These are phyloP conservation scores for Hypanus sabinus DNA, from an alignment of 2,113 vertebrate genomes.

Conservation along the genomic window DNA sequence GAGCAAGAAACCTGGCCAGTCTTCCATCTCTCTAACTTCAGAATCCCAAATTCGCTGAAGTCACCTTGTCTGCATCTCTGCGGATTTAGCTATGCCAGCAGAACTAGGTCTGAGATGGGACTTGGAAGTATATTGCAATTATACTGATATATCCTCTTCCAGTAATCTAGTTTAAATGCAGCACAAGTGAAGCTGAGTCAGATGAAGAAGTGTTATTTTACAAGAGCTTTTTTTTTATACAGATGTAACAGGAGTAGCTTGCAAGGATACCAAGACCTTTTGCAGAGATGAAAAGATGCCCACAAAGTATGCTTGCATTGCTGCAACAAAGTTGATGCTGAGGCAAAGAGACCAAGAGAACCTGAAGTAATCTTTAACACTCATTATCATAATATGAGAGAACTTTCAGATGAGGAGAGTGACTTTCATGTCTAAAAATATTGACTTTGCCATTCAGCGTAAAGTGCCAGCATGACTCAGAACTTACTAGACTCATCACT, in stretches of 20 bases:
- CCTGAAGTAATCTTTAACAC: background rate
- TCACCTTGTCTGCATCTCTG: background rate
- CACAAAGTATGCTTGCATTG: background rate
- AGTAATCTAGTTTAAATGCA: background rate
- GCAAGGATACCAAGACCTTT: background rate
- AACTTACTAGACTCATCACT: background rate
- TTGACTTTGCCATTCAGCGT: background rate
- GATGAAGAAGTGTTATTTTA: background rate
- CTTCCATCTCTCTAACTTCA: background rate
- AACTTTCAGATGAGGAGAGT: background rate
- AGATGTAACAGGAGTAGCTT: background rate
- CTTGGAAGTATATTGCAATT: too few relatives aligned
- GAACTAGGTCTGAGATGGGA: too few relatives aligned
- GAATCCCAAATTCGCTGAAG: background rate
- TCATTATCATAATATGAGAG: background rate
- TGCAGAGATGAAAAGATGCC: background rate
- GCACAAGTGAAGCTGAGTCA: background rate
- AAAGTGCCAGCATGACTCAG: slow-evolving; percentile 3
- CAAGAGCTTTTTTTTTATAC: background rate
- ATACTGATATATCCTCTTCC: background rate
- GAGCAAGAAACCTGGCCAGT: background rate
- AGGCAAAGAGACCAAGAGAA: background rate
- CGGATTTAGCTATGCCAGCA: too few relatives aligned
- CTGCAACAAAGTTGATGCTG: background rate
- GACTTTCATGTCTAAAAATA: background rate